These are phyloP conservation scores for Julus scanicus DNA, from an alignment of 2,888 invertebrate genomes.

Conservation along the genomic window DNA sequence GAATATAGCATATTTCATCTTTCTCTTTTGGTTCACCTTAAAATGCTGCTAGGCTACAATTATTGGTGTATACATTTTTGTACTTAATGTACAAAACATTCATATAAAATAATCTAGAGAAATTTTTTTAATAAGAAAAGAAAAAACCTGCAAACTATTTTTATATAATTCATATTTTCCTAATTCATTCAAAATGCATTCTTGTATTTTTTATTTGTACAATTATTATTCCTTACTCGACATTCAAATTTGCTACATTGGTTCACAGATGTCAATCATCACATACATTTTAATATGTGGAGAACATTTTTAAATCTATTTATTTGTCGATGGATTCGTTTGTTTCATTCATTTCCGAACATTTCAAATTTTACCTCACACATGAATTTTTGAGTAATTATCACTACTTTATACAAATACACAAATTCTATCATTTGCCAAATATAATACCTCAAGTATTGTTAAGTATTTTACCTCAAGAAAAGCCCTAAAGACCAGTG, in stretches of 20 bases:
- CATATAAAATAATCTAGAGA: slow-evolving; percentile 5
- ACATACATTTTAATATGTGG: neutral
- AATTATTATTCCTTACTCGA: neutral
- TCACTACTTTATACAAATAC: neutral
- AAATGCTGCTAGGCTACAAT: neutral
- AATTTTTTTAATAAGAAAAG: neutral
- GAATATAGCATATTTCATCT: neutral
- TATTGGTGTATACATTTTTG: slow-evolving; percentile 7
- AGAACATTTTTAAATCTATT: neutral
- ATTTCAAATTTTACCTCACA: neutral
- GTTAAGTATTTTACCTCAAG: too few relatives aligned
- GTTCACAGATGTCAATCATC: neutral
- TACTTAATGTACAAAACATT: neutral
- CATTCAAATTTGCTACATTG: neutral
- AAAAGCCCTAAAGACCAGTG: neutral
- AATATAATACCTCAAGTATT: neutral
- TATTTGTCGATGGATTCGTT: neutral
- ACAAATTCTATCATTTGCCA: neutral
- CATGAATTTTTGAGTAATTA: neutral
- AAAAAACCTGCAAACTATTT: slow-evolving; percentile 14
- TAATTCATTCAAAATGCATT: slow-evolving; percentile 27
- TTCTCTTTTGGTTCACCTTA: neutral
- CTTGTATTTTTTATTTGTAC: slow-evolving; percentile 30
- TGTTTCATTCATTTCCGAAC: neutral
- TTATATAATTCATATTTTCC: neutral